Evolutionary conservation across 2,888 invertebrate species (phyloP).

Genomic region (Tenodera sinensis): DNA sequence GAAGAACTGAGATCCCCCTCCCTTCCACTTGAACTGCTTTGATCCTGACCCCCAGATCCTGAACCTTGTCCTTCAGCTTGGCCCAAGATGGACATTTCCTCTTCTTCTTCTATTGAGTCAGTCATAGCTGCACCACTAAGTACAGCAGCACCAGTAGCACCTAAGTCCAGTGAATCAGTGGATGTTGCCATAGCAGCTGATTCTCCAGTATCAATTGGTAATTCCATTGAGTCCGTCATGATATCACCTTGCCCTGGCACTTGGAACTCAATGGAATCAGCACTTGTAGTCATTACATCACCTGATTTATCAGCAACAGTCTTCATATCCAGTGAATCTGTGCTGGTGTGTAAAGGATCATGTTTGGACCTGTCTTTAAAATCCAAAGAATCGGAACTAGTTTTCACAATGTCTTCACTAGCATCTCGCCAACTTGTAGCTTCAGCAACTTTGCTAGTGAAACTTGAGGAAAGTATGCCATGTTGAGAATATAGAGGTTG

Average conservation of each 20-base stretch:
- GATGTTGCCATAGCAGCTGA: slow-evolving; percentile 46
- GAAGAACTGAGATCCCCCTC: slow-evolving; percentile 49
- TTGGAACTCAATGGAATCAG: slow-evolving; percentile 51
- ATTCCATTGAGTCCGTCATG: slow-evolving; percentile 57
- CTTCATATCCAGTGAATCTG: slow-evolving; percentile 65
- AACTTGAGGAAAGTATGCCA: background rate
- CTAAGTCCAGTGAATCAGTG: slow-evolving; percentile 51
- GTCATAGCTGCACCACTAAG: slow-evolving; percentile 35
- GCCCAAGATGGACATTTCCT: slow-evolving; percentile 37
- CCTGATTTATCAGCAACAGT: slow-evolving; percentile 42
- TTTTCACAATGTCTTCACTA: slow-evolving; percentile 52
- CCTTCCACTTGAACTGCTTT: slow-evolving; percentile 48
- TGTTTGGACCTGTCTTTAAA: slow-evolving; percentile 43
- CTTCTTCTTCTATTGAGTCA: slow-evolving; percentile 51
- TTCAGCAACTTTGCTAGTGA: slow-evolving; percentile 15
- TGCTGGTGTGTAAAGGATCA: slow-evolving; percentile 56
- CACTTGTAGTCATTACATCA: slow-evolving; percentile 42
- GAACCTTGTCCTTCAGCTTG: slow-evolving; percentile 30
- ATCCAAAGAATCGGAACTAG: slow-evolving; percentile 63
- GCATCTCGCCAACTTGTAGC: slow-evolving; percentile 33
- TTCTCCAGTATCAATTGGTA: slow-evolving; percentile 41
- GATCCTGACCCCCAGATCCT: slow-evolving; percentile 41
- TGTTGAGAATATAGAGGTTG: slow-evolving; percentile 37
- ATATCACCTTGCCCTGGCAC: slow-evolving; percentile 41
- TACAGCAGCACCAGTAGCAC: slow-evolving; percentile 36